A percentile compares a stretch with the other conserved stretches of the same genome.
Conservation (phyloP, 1,140 invertebrate genomes). For the Trichoplusia ni region DNA sequence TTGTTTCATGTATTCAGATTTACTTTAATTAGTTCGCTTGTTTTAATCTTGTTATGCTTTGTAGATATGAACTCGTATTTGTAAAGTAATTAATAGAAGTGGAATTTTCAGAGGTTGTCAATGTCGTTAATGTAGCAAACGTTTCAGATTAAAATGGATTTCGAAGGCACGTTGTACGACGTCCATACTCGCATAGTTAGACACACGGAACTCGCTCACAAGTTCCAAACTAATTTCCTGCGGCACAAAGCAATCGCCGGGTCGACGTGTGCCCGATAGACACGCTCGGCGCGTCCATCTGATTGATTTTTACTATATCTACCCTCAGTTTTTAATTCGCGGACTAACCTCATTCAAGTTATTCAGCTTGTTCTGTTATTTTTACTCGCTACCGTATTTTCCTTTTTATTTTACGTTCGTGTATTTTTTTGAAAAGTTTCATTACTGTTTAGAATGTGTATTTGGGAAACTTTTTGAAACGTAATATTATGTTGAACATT, state of each 20-base stretch:
- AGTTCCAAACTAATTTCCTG: slow-evolving; percentile 78
- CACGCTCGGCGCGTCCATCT: slow-evolving; percentile 48
- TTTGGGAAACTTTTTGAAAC: no score
- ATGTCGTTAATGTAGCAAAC: neutral
- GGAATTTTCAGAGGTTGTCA: no score
- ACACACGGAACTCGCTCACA: slow-evolving; percentile 48
- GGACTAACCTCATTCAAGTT: neutral
- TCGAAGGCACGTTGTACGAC: neutral
- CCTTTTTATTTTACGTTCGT: slow-evolving; percentile 7
- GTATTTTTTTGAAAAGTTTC: neutral
- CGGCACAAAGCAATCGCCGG: slow-evolving; percentile 70
- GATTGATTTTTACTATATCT: slow-evolving; percentile 49
- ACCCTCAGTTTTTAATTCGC: slow-evolving; percentile 11
- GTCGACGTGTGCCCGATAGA: slow-evolving; percentile 58
- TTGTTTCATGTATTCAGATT: neutral
- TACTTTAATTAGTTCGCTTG: neutral
- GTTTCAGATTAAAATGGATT: neutral
- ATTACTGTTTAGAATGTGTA: neutral
- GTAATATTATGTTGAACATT: neutral
- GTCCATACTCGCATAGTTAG: slow-evolving; percentile 21
- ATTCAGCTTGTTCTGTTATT: slow-evolving; percentile 12
- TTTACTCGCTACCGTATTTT: neutral
- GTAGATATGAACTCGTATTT: neutral
- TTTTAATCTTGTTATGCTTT: neutral
- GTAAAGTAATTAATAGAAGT: no score